Evolutionary conservation across 1,140 invertebrate species (phyloP).

Genomic region (Parapsyche elsis): DNA sequence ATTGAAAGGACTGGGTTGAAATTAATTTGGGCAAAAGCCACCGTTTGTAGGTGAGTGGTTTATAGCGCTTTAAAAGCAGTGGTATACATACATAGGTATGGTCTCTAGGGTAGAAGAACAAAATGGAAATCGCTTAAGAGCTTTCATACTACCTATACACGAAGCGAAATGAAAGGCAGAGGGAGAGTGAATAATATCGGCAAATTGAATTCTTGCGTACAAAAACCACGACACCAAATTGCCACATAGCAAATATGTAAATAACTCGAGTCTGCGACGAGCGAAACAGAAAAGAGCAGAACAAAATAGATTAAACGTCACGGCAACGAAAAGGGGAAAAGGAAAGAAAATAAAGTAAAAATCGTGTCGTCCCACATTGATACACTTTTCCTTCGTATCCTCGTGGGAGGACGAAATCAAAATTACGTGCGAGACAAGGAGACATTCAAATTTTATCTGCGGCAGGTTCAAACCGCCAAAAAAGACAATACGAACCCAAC

Average conservation of each 20-base stretch:
- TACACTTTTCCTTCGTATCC: no score
- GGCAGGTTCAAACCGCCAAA: no score
- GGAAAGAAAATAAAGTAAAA: no score
- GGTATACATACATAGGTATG: not conserved
- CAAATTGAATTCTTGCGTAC: not conserved
- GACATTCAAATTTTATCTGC: no score
- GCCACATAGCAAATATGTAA: not conserved
- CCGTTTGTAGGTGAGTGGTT: conserved; percentile 21
- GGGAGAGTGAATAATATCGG: not conserved
- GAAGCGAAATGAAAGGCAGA: not conserved
- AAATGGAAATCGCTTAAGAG: conserved; percentile 18
- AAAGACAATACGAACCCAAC: no score
- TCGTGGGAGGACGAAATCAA: no score
- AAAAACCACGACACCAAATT: not conserved
- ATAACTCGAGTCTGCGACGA: no score
- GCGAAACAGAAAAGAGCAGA: not conserved
- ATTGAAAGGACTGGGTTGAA: not conserved
- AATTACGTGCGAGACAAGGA: no score
- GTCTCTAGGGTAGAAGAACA: not conserved
- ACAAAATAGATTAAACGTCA: conserved; percentile 2
- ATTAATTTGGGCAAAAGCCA: conserved; percentile 18
- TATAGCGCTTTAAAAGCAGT: conserved; percentile 24
- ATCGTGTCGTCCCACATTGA: no score
- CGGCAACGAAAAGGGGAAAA: not conserved
- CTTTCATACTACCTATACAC: not conserved